Conservation (phyloP, 2,888 invertebrate species). For the Mimas tiliae region DNA sequence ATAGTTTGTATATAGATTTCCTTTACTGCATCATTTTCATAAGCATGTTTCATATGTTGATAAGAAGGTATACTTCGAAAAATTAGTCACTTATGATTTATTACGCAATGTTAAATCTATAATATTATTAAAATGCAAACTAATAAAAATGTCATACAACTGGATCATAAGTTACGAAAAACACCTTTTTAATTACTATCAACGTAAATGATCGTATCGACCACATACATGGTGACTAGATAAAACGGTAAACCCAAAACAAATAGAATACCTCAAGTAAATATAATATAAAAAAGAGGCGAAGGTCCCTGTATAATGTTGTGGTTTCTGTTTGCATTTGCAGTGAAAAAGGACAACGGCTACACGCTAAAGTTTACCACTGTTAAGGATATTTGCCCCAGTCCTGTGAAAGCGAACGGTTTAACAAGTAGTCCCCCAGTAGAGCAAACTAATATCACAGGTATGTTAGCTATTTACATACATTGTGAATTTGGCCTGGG, state of each 20-base stretch:
- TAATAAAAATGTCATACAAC: not conserved
- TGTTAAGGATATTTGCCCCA: constrained; percentile 78
- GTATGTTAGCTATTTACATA: constrained; percentile 43
- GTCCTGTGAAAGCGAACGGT: constrained; percentile 80
- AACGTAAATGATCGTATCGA: no score
- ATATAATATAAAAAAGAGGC: constrained; percentile 1
- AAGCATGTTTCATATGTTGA: no score
- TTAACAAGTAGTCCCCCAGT: constrained; percentile 79
- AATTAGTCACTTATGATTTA: not conserved
- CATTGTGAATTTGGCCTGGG: constrained; percentile 22
- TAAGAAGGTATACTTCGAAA: not conserved
- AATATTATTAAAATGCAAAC: constrained; percentile 5
- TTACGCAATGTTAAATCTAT: not conserved
- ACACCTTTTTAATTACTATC: no score
- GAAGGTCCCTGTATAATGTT: constrained; percentile 23
- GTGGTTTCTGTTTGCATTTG: constrained; percentile 45
- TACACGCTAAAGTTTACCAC: constrained; percentile 80
- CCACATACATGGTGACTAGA: not conserved
- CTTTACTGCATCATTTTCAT: constrained; percentile 12
- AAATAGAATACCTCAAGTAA: not conserved
- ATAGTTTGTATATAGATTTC: not conserved
- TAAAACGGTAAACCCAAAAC: constrained; percentile 5
- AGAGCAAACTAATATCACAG: constrained; percentile 80
- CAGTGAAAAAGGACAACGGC: constrained; percentile 82
- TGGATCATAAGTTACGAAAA: not conserved